phyloP scores from a whole-genome alignment of 1,140 invertebrate species.

The Cyclina sinensis region DNA sequence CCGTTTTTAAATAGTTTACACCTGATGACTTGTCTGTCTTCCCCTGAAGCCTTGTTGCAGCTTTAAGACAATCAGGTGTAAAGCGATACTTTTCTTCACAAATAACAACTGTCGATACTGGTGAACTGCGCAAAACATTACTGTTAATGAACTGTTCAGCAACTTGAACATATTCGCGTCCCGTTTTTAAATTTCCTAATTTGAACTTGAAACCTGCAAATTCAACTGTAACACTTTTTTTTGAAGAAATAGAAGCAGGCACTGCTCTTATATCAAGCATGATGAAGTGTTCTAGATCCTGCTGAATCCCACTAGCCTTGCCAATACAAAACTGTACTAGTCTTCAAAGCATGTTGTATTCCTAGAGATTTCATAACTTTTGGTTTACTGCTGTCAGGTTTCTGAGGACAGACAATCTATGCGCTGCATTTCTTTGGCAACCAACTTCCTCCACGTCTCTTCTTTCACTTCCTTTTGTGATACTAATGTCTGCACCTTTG shows the following conservation, averaged over 20 bases:
- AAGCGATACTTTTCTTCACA: conserved; percentile 68
- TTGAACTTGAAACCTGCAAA: conserved; percentile 19
- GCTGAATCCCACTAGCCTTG: too few species aligned
- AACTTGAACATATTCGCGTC: conserved; percentile 35
- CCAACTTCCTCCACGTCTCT: conserved; percentile 34
- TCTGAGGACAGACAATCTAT: conserved; percentile 44
- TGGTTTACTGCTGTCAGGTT: conserved; percentile 63
- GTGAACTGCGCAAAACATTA: not conserved
- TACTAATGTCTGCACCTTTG: not conserved
- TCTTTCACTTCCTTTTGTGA: not conserved
- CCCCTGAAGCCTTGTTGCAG: conserved; percentile 21
- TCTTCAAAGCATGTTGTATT: conserved; percentile 12
- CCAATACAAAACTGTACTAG: not conserved
- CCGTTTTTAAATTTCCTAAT: conserved; percentile 8
- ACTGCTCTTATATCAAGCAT: too few species aligned
- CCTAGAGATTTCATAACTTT: conserved; percentile 40
- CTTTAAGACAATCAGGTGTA: conserved; percentile 65
- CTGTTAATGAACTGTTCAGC: not conserved
- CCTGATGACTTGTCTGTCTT: not conserved
- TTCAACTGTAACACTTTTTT: conserved; percentile 9
- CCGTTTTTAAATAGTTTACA: conserved; percentile 53
- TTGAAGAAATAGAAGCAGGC: too few species aligned
- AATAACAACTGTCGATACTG: conserved; percentile 4
- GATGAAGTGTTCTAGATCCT: too few species aligned
- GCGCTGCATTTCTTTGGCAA: conserved; percentile 31